These are phyloP conservation scores for Diachasmimorpha longicaudata DNA, from an alignment of 1,140 invertebrate species.

Conservation along the genomic window DNA sequence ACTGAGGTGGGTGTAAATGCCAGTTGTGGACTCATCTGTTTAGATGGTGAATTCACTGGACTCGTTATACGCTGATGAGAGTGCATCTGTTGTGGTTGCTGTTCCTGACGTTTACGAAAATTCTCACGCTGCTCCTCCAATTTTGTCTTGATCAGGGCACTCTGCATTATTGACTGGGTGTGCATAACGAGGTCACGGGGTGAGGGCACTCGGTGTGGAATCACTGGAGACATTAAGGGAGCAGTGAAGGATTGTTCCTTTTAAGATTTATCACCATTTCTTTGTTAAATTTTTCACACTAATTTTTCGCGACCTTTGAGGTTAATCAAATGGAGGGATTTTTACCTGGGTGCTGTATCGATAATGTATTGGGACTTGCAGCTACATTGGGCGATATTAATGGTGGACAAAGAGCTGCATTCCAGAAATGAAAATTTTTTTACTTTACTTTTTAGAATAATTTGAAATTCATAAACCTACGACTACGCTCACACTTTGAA, in stretches of 20 bases:
- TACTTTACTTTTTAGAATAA: not conserved
- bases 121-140: conserved; percentile 85
- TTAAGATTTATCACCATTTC: conserved; percentile 3
- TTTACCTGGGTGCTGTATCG: conserved; percentile 69
- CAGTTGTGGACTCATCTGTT: conserved; percentile 67
- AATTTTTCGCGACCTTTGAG: not conserved
- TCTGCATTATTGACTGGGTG: conserved; percentile 83
- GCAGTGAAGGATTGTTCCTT: conserved; percentile 26
- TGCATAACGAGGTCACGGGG: conserved; percentile 82
- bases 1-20: conserved; percentile 91
- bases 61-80: conserved; percentile 53
- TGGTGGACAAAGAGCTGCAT: conserved; percentile 70
- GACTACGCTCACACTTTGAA: not conserved
- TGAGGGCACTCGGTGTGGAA: conserved; percentile 77
- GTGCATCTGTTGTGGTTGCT: conserved; percentile 57
- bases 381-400: conserved; percentile 70
- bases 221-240: conserved; percentile 56
- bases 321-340: not conserved
- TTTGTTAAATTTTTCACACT: conserved; percentile 11
- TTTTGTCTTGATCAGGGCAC: conserved; percentile 83
- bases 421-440: conserved; percentile 37
- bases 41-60: conserved; percentile 55
- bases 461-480: conserved; percentile 1
- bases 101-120: conserved; percentile 78
- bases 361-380: conserved; percentile 69